These are phyloP conservation scores for Griposia aprilina DNA, from an alignment of 2,888 invertebrate species.

Conservation along the genomic window DNA sequence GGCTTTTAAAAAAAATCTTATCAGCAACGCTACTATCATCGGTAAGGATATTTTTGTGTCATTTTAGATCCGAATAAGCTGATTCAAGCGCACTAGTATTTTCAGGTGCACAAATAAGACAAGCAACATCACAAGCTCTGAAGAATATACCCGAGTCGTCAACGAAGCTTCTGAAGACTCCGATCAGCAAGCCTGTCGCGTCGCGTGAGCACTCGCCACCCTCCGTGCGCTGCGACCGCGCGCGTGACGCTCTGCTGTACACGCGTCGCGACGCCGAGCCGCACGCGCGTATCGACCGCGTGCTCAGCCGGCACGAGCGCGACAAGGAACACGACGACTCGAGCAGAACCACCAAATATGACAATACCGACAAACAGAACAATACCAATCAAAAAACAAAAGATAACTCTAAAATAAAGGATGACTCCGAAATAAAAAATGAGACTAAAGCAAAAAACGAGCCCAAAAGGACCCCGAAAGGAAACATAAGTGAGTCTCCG, in stretches of 20 bases:
- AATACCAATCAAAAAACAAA: slow-evolving; percentile 9
- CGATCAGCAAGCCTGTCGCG: slow-evolving; percentile 69
- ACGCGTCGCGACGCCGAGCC: slow-evolving; percentile 82
- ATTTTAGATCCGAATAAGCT: background rate
- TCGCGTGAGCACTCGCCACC: slow-evolving; percentile 23
- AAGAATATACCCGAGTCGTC: slow-evolving; percentile 78
- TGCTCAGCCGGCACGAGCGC: slow-evolving; percentile 80
- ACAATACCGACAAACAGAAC: slow-evolving; percentile 7
- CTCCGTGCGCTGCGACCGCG: slow-evolving; percentile 44
- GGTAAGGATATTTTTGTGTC: background rate
- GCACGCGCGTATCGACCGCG: slow-evolving; percentile 84
- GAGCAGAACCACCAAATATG: slow-evolving; percentile 25
- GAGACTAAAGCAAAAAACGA: background rate
- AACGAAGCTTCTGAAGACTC: slow-evolving; percentile 78
- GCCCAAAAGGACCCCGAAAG: background rate
- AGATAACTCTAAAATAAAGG: slow-evolving; percentile 2
- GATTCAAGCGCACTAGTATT: background rate
- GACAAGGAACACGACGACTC: slow-evolving; percentile 60
- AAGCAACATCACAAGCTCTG: slow-evolving; percentile 82
- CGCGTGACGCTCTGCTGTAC: slow-evolving; percentile 86
- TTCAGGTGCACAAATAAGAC: slow-evolving; percentile 85
- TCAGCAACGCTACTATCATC: background rate
- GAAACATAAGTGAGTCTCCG: slow-evolving; percentile 26
- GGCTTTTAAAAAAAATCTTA: too few relatives aligned
- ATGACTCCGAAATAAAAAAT: slow-evolving; percentile 16